Percentiles rank a stretch among this genome's conserved stretches.
Evolutionary conservation across 2,113 vertebrate species (phyloP).

Genomic region (Protobothrops mucrosquamatus): DNA sequence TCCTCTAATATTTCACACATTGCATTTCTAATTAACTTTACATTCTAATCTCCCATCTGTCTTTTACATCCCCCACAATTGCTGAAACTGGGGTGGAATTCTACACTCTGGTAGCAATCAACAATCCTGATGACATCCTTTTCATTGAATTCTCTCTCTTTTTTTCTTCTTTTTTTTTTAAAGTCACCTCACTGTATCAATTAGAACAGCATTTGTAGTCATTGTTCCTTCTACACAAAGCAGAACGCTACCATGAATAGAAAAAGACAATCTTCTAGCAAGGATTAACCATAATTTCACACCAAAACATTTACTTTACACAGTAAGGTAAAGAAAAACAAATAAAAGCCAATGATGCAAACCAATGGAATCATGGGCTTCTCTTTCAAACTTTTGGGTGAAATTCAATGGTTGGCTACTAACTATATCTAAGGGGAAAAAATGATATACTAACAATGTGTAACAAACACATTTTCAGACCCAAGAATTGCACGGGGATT

Average conservation of each 20-base stretch:
- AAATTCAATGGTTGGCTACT: neutral
- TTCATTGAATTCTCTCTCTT: neutral
- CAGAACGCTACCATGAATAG: constrained; percentile 17
- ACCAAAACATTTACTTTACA: neutral
- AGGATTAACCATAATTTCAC: constrained; percentile 41
- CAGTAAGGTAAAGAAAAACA: neutral
- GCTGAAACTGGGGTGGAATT: neutral
- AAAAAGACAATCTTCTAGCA: constrained; percentile 7
- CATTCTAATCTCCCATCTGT: constrained; percentile 27
- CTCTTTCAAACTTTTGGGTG: neutral
- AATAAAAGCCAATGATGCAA: neutral
- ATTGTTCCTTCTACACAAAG: constrained; percentile 36
- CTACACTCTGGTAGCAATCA: neutral
- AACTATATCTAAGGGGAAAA: neutral
- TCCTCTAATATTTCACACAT: constrained; percentile 20
- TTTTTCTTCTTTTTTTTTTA: neutral
- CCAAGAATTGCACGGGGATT: neutral
- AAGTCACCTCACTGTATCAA: constrained; percentile 11
- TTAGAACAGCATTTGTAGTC: neutral
- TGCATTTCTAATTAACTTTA: constrained; percentile 20
- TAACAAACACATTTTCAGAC: neutral
- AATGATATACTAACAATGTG: neutral
- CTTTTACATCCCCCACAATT: neutral
- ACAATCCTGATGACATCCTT: neutral
- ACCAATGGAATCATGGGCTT: neutral